phyloP scores from a whole-genome alignment of 2,888 invertebrate species.

The Apeira syringaria region DNA sequence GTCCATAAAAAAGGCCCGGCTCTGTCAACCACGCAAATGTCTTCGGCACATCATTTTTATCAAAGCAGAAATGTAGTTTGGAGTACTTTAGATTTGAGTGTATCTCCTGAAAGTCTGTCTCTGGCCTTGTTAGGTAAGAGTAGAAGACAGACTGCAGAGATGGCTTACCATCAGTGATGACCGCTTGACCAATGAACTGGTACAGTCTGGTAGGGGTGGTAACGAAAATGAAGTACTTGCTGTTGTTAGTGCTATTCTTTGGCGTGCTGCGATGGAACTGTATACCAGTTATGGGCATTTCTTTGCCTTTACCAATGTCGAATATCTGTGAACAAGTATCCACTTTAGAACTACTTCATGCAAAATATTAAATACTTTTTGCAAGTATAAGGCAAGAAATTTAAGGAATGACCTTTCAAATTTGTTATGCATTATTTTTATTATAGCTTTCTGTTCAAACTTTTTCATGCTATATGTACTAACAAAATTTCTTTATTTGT shows the following conservation, averaged over 20 bases:
- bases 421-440: too few species aligned
- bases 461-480: too few species aligned
- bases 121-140: conserved; percentile 88
- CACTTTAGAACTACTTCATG: too few species aligned
- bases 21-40: conserved; percentile 95
- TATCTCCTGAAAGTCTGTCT: conserved; percentile 88
- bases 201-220: conserved; percentile 93
- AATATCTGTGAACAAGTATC: conserved; percentile 88
- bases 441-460: too few species aligned
- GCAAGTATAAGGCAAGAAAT: too few species aligned
- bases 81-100: conserved; percentile 90
- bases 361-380: too few species aligned
- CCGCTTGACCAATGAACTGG: conserved; percentile 92
- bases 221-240: conserved; percentile 91
- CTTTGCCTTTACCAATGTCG: conserved; percentile 91
- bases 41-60: conserved; percentile 86
- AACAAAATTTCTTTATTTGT: too few species aligned
- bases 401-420: too few species aligned
- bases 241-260: conserved; percentile 85
- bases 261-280: conserved; percentile 86
- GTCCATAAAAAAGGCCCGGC: conserved; percentile 91
- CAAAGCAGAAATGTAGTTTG: conserved; percentile 90
- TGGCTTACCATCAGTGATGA: conserved; percentile 89
- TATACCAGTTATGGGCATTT: conserved; percentile 93
- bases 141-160: conserved; percentile 91